Base-by-base conservation (phyloP, 2,113 vertebrate species). In the Melanerpes formicivorus region DNA sequence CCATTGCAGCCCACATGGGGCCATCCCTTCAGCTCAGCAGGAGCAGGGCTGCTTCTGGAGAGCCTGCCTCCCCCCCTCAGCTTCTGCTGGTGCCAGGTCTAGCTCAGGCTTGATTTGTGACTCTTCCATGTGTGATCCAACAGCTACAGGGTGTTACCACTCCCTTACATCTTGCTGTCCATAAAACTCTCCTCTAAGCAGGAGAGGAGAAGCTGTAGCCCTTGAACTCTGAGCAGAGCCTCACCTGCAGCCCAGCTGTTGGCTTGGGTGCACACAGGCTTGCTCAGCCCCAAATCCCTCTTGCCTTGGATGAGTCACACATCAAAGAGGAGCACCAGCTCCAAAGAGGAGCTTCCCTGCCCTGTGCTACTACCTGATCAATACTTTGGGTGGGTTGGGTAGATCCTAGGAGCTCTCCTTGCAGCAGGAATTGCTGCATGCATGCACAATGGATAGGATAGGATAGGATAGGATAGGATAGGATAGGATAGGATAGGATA, bases 201-300 rank as follows among this genome's bases (percentile, higher is more conserved):
- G n/a, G 34, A 70, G 50, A 42, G 42, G n/a, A 80, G 75, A 67
- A 48, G 37, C 12, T 54, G 71, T 6, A 64, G n/a, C 79, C 79
- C 79, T 48, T 56, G 75, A 64, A 40, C 86, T 48, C 12, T 2
- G 55, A 46, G 21, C 4, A 10, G 58, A 84, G 55, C 58, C 72
- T 32, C 66, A 77, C 62, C 71, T 85, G 87, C 52, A 26, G 22
- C 5, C 58, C 93, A 93, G 93, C 70, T 88, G 80, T 56, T 87
- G 87, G 27, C 34, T 18, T 1, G n/a, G 70, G 30, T 5, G 18
- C 75, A n/a, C 3, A 0, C 27, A 42, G 55, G 34, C 60, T 75
- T 26, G 8, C 66, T 54, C 8, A 0, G 4, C 5, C 21, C 42
- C 67, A 5, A 50, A 64, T 2, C 30, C 10, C 44, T 29, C 37